Base-by-base conservation (phyloP, 2,888 invertebrate species). In the Orthosia incerta region DNA sequence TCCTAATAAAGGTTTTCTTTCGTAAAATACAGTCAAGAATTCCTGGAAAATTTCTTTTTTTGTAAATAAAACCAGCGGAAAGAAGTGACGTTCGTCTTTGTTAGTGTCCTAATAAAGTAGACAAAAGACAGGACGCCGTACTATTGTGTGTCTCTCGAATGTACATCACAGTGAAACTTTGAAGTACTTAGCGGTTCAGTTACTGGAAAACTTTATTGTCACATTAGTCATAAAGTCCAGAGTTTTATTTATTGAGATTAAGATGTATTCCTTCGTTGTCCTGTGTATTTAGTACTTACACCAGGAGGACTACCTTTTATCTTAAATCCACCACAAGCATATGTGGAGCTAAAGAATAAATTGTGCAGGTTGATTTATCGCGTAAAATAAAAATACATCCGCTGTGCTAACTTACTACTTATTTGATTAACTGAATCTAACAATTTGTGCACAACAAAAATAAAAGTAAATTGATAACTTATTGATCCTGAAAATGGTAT, bases 1-100 rank as follows among this genome's bases (percentile, higher is more conserved):
- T 68, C 45, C 26, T 72, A 82, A 69, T 76, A 73, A 69, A 77
- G 61, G 53, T 79, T 79, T 75, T 73, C 64, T 74, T 70, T 69
- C 64, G 45, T 77, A 63, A 64, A 73, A 74, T 53, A 57, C 18
- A 68, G 67, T 71, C 71, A 57, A 57, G 20, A 67, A 62, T 79
- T 76, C 68, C 56, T 55, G 59, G 15, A 5, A 67, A 48, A 68
- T 79, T 75, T 80, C 56, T 74, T 84, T 80, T 73, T 78, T 86
- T 70, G 59, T 79, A 75, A 73, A 83, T 76, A 79, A 79, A 83
- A 79, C 66, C 71, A 64, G 39, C 57, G 72, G 75, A 82, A 79
- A 78, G 48, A 68, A 72, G 66, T 71, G 61, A 77, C 76, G 72
- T 84, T 82, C 50, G 70, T 73, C 78, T 82, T 86, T 82, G 84